phyloP scores from a whole-genome alignment of 1,140 invertebrate species.

The Zaprionus inermis region DNA sequence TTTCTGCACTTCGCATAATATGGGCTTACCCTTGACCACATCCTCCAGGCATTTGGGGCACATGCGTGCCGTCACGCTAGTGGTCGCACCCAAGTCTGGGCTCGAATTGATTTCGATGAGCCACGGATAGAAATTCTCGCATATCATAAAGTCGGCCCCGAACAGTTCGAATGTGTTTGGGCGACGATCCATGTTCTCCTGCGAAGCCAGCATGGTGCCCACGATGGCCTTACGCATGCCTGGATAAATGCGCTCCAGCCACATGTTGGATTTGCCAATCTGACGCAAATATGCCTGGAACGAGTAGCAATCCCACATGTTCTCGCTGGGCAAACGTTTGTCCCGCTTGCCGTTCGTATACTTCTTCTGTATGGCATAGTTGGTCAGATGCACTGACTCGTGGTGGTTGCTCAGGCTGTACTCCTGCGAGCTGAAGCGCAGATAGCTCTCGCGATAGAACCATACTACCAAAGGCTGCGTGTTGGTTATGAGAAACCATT shows the following conservation, averaged over 20 bases:
- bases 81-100: slow-evolving; percentile 95
- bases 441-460: slow-evolving; percentile 90
- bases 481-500: slow-evolving; percentile 91
- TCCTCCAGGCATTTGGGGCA: slow-evolving; percentile 95
- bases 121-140: slow-evolving; percentile 95
- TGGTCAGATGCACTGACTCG: slow-evolving; percentile 96
- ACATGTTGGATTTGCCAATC: slow-evolving; percentile 90
- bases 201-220: slow-evolving; percentile 93
- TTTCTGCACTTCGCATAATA: background rate
- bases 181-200: slow-evolving; percentile 93
- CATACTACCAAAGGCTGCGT: slow-evolving; percentile 96
- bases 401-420: slow-evolving; percentile 95
- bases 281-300: slow-evolving; percentile 90
- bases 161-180: slow-evolving; percentile 96
- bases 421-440: slow-evolving; percentile 96
- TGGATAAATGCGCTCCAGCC: slow-evolving; percentile 93
- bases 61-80: slow-evolving; percentile 93
- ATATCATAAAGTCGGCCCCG: slow-evolving; percentile 96
- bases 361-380: slow-evolving; percentile 96
- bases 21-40: slow-evolving; percentile 92
- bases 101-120: slow-evolving; percentile 97
- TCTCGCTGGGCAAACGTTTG: slow-evolving; percentile 89
- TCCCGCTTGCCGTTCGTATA: slow-evolving; percentile 93
- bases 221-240: slow-evolving; percentile 95
- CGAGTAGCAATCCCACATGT: slow-evolving; percentile 94